Evolutionary conservation across 30 jellyfish, hydroid and myxozoan genomes (phyloP), one percentile per base, ranked within the genome.

Genomic region (Rhopilema esculentum): DNA sequence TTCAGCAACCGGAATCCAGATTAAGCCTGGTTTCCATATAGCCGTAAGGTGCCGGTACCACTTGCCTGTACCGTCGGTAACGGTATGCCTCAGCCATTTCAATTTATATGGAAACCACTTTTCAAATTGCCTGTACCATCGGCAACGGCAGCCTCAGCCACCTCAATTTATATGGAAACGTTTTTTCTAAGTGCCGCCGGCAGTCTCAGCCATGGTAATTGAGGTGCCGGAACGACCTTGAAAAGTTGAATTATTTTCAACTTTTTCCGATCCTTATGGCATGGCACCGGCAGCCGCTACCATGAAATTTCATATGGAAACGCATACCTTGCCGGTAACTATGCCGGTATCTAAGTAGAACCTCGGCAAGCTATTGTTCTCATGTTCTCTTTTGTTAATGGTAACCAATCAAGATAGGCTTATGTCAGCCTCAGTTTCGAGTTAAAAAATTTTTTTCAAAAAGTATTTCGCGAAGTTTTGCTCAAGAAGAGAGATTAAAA

Each of bases 271-370:
- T 63, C 73, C 7, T 2, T 2, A 63, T 4, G 73, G 73, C 73
- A 63, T 63, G 73, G 73, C 24, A 63, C 73, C 73, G 7, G n/a
- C 73, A 19, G 73, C 73, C 73, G 16, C 73, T 19, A 63, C 73
- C 73, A 63, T 29, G n/a, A 27, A n/a, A n/a, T n/a, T n/a, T n/a
- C n/a, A n/a, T n/a, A n/a, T n/a, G n/a, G n/a, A n/a, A n/a, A n/a
- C n/a, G 73, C 73, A 19, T 29, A 19, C 29, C 67, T 12, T 51
- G 67, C 67, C 67, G 67, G 67, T 51, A 51, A 51, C 67, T 51
- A 51, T 16, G 16, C 73, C 73, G n/a, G 7, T 63, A 63, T 63
- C 73, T 63, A 63, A 19, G 73, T 29, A 63, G 73, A 63, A 29
- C 73, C 8, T n/a, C 16, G 24, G 73, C n/a, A 19, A 63, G 73